Evolutionary conservation across 2,113 vertebrate species (phyloP).

Genomic region (Phylloscopus trochiloides): DNA sequence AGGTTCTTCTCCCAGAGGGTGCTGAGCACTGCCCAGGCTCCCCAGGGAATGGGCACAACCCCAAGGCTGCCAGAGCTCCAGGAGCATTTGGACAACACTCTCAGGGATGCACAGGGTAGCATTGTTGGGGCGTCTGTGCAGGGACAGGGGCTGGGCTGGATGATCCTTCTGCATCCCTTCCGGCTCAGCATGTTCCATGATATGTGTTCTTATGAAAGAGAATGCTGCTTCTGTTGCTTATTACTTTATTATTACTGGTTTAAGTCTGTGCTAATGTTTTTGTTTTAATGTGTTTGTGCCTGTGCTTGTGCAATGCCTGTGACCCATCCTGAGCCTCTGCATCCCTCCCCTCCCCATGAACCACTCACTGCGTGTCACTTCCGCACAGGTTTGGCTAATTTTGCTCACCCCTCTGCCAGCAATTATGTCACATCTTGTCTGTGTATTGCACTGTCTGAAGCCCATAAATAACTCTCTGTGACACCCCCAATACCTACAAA

Average conservation of each 20-base stretch:
- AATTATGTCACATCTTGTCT: conserved; percentile 1
- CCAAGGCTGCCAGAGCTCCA: not conserved
- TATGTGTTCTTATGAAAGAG: not conserved
- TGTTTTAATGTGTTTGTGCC: not conserved
- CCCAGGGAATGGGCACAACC: not conserved
- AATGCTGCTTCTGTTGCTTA: not conserved
- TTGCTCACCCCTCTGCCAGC: not conserved
- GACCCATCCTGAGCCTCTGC: not conserved
- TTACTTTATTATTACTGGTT: not conserved
- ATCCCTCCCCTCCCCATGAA: not conserved
- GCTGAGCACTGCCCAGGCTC: not conserved
- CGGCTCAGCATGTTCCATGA: not conserved
- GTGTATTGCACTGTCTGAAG: not conserved
- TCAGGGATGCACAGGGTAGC: not conserved
- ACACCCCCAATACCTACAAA: not conserved
- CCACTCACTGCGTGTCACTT: not conserved
- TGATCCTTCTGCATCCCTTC: not conserved
- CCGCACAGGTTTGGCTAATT: not conserved
- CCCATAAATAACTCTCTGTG: conserved; percentile 16
- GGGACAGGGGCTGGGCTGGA: not conserved
- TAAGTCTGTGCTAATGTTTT: not conserved
- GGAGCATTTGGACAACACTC: accelerated
- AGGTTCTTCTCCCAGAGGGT: not conserved
- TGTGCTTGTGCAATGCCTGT: not conserved
- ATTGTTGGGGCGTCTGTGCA: not conserved